Evolutionary conservation across 1,140 invertebrate genomes (phyloP).

Genomic region (Aradophagus sp.): DNA sequence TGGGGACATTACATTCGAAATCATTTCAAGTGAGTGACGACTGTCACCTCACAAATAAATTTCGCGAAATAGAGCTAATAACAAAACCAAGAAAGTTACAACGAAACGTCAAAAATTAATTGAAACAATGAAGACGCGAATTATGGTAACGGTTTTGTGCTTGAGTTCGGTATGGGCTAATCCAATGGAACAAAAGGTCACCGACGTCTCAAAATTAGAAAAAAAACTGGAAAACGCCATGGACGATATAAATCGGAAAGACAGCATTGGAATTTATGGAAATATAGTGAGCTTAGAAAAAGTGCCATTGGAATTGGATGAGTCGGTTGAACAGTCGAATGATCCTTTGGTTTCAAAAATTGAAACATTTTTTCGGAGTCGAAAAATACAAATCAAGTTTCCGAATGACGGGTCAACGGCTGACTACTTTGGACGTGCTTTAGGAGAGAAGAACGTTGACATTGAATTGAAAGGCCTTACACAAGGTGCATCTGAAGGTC

Average conservation of each 20-base stretch:
- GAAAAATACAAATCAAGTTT: constrained; percentile 63
- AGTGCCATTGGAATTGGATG: constrained; percentile 45
- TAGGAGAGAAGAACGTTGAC: constrained; percentile 65
- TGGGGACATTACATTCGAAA: constrained; percentile 68
- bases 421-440: constrained; percentile 68
- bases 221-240: constrained; percentile 60
- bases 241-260: constrained; percentile 62
- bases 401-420: constrained; percentile 67
- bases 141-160: constrained; percentile 52
- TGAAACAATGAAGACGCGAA: constrained; percentile 50
- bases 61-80: no score
- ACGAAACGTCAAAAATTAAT: neutral
- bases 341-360: constrained; percentile 68
- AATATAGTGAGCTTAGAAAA: constrained; percentile 68
- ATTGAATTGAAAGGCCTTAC: constrained; percentile 64
- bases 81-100: no score
- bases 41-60: constrained; percentile 15
- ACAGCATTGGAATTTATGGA: constrained; percentile 63
- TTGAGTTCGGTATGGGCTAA: constrained; percentile 30
- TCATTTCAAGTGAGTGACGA: constrained; percentile 38
- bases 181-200: constrained; percentile 17
- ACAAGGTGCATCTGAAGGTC: constrained; percentile 69
- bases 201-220: constrained; percentile 53
- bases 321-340: constrained; percentile 14
- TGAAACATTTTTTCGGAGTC: constrained; percentile 64